Evolutionary conservation across 1,140 invertebrate genomes (phyloP).

Genomic region (Zaprionus nigranus): DNA sequence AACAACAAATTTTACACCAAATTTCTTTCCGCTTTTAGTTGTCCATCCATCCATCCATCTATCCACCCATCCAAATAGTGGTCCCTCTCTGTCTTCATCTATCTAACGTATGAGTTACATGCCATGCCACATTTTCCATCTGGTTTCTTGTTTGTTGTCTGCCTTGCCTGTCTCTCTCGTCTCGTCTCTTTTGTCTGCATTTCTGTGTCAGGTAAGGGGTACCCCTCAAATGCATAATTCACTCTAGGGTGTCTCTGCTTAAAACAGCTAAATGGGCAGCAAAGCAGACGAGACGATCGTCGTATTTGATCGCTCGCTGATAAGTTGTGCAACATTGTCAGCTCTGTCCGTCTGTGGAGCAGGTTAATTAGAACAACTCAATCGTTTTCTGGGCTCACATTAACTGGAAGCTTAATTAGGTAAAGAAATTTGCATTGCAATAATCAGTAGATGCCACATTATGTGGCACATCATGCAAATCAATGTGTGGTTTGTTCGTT

Average conservation of each 20-base stretch:
- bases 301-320: not conserved
- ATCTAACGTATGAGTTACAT: slow-evolving; percentile 44
- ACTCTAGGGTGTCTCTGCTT: not conserved
- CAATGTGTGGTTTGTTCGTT: not conserved
- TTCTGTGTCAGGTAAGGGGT: slow-evolving; percentile 27
- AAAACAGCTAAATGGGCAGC: slow-evolving; percentile 16
- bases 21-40: slow-evolving; percentile 66
- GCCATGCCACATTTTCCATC: slow-evolving; percentile 34
- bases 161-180: too few relatives aligned
- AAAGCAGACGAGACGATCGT: not conserved
- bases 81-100: slow-evolving; percentile 24
- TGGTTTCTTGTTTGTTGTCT: slow-evolving; percentile 27
- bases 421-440: too few relatives aligned
- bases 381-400: too few relatives aligned
- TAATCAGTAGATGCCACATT: not conserved
- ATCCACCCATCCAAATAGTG: slow-evolving; percentile 42
- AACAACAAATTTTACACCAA: slow-evolving; percentile 70
- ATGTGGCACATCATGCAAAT: slow-evolving; percentile 1
- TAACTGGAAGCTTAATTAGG: too few relatives aligned
- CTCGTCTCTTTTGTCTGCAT: too few relatives aligned
- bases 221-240: slow-evolving; percentile 23
- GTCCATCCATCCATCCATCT: slow-evolving; percentile 50
- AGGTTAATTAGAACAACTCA: not conserved
- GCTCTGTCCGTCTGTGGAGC: not conserved
- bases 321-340: slow-evolving; percentile 35